Percentiles rank a stretch among this genome's conserved stretches.
phyloP scores from a whole-genome alignment of 2,888 invertebrate species.

The Orthosia gracilis region DNA sequence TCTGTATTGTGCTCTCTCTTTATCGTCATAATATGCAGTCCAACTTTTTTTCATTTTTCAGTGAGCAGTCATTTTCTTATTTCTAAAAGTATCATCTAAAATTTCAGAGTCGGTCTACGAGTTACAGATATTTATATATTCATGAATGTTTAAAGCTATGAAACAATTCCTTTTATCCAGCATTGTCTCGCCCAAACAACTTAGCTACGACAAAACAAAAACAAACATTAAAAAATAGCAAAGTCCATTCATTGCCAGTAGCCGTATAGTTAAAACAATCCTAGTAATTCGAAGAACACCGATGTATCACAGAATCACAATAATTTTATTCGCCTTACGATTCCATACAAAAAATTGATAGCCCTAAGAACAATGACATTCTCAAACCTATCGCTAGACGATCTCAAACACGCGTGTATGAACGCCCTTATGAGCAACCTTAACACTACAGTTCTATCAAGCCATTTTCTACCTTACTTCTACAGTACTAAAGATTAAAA shows the following conservation, averaged over 20 bases:
- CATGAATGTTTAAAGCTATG: neutral
- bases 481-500: rapidly evolving
- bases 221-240: neutral
- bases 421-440: conserved; percentile 52
- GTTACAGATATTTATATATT: neutral
- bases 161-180: neutral
- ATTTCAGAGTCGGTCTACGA: neutral
- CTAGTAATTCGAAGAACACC: conserved; percentile 23
- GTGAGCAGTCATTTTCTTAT: too few species aligned
- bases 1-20: too few species aligned
- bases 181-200: too few species aligned
- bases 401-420: conserved; percentile 66
- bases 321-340: conserved; percentile 16
- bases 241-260: neutral
- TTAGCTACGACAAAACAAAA: neutral
- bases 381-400: conserved; percentile 61
- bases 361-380: conserved; percentile 67
- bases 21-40: too few species aligned
- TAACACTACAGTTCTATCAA: neutral
- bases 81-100: too few species aligned
- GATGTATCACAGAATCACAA: conserved; percentile 9
- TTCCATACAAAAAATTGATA: conserved; percentile 42
- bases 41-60: too few species aligned
- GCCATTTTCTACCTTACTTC: conserved; percentile 22
- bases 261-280: conserved; percentile 14